Evolutionary conservation across 2,888 invertebrate genomes (phyloP), one percentile per base, ranked within the genome.

Genomic region (Pollenia griseotomentosa): DNA sequence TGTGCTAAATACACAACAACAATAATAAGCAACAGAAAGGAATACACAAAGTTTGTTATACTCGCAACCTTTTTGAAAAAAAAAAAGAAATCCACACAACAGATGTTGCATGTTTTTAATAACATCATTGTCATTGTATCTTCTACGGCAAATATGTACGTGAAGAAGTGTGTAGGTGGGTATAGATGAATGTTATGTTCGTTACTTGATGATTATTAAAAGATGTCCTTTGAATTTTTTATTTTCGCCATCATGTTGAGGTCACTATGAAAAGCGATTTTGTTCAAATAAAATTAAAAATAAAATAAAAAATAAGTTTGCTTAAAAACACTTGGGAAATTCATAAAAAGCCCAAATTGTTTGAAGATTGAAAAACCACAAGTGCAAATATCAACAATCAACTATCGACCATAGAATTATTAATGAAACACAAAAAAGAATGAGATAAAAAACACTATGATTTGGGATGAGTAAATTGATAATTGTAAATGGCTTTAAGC

Each of bases 141-240:
- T 44, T 46, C 55, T 40, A 19, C 23, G 33, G 9, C 42, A 61
- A 75, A 75, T 40, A 51, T 61, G 16, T 51, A 55, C 63, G 16
- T 23, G 42, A 14, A 19, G 46, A 11, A 8, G 71, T 59, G 19
- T 46, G 61, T 46, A 57, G 42, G 57, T 61, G 75, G 40, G 63
- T 63, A 48, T 68, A 65, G 14, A 7, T 73, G 40, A 61, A 61
- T 79, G 77, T 42, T n/a, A n/a, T 73, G 84, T 19, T 75, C 61
- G 73, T 80, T 77, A 77, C 68, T 66, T 77, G 68, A 68, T 73
- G 81, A 84, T 87, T 87, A 87, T 87, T 85, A 87, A 87, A 87
- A 81, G 84, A 78, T 87, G 81, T 87, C 78, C 81, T 87, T 85
- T 87, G 84, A 85, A 85, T 87, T 85, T 83, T 84, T 85, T 84